These are phyloP conservation scores for Periophthalmus modestus DNA, from an alignment of 2,113 vertebrate genomes.

Conservation along the genomic window DNA sequence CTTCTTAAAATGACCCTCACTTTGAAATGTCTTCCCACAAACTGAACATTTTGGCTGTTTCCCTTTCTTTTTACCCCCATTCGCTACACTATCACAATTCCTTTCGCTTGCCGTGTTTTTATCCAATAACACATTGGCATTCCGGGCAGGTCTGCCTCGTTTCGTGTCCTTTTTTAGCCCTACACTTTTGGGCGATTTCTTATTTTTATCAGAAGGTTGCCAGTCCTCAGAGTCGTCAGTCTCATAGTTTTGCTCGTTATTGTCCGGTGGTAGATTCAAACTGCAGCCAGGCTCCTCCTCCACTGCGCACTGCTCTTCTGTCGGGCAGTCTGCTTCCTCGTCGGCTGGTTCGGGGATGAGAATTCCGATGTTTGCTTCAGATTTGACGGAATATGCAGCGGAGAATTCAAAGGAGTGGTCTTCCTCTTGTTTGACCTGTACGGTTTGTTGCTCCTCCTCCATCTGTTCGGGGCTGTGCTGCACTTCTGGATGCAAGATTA, in stretches of 20 bases:
- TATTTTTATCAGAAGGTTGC: neutral
- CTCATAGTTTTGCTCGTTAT: neutral
- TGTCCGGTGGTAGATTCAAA: neutral
- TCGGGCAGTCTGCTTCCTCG: neutral
- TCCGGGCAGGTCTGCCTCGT: neutral
- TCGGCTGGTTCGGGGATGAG: neutral
- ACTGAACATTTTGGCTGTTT: neutral
- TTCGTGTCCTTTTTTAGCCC: neutral
- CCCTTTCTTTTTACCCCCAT: neutral
- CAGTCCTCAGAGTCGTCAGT: constrained; percentile 1
- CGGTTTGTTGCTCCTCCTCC: neutral
- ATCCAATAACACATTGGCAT: neutral
- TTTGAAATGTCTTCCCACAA: neutral
- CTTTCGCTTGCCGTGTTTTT: neutral
- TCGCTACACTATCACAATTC: neutral
- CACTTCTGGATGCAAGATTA: neutral
- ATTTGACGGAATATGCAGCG: neutral
- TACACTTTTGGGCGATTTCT: neutral
- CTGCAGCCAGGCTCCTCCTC: constrained; percentile 1
- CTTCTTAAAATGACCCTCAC: neutral
- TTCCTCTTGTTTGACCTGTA: neutral
- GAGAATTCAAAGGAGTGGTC: neutral
- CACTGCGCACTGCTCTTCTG: neutral
- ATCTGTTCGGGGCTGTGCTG: neutral
- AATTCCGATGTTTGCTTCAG: neutral